phyloP scores from a whole-genome alignment of 2,888 invertebrate species.

The Muscina levida region DNA sequence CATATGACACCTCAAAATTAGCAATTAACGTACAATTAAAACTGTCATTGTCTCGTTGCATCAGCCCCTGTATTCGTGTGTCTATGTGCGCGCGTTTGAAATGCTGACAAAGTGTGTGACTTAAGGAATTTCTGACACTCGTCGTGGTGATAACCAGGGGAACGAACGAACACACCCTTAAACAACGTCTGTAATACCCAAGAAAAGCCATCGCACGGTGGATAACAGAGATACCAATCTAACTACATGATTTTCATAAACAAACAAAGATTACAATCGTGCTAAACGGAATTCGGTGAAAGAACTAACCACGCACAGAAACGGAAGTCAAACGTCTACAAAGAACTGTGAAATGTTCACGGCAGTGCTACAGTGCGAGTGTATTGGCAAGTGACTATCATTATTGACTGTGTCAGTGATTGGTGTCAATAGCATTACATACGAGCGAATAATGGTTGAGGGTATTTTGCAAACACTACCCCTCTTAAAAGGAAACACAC shows the following conservation, averaged over 20 bases:
- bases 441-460: not conserved
- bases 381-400: not conserved
- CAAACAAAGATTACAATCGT: slow-evolving; percentile 22
- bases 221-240: slow-evolving; percentile 8
- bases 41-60: not conserved
- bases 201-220: slow-evolving; percentile 27
- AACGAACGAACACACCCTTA: slow-evolving; percentile 24
- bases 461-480: slow-evolving; percentile 6
- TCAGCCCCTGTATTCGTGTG: not conserved
- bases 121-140: slow-evolving; percentile 7
- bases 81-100: slow-evolving; percentile 3
- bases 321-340: slow-evolving; percentile 28
- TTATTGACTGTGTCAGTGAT: slow-evolving; percentile 3
- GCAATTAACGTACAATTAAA: slow-evolving; percentile 47
- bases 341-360: slow-evolving; percentile 20
- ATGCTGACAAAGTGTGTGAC: slow-evolving; percentile 1
- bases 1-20: slow-evolving; percentile 51
- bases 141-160: slow-evolving; percentile 1
- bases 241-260: slow-evolving; percentile 31
- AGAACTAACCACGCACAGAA: slow-evolving; percentile 5
- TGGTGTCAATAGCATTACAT: not conserved
- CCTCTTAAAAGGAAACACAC: no score
- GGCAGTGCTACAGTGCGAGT: not conserved
- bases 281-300: slow-evolving; percentile 17
- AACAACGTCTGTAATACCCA: not conserved